A percentile compares a stretch with the other conserved stretches of the same genome.
phyloP scores from a whole-genome alignment of 1,140 invertebrate genomes.

The Argopecten irradians region DNA sequence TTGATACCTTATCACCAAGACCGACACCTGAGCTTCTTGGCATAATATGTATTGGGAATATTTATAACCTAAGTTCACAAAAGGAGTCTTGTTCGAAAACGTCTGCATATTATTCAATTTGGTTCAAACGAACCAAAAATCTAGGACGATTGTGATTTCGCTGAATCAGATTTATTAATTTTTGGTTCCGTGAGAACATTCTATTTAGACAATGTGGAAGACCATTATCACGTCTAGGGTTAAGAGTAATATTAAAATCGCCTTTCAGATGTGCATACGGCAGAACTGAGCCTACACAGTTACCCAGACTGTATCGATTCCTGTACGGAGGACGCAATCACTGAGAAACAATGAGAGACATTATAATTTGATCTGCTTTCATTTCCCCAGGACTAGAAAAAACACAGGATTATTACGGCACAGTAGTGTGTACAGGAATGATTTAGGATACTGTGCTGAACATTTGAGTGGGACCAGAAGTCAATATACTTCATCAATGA shows the following conservation, averaged over 20 bases:
- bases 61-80: no score
- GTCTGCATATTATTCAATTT: not conserved
- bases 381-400: not conserved
- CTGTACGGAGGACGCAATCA: not conserved
- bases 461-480: no score
- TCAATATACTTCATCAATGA: not conserved
- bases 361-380: not conserved
- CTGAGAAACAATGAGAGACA: not conserved
- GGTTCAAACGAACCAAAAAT: not conserved
- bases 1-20: no score
- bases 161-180: not conserved
- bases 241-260: not conserved
- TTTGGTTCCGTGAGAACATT: not conserved
- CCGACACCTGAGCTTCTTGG: no score
- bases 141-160: not conserved
- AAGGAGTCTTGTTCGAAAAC: no score
- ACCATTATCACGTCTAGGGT: slow-evolving; percentile 1
- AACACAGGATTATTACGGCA: not conserved
- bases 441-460: not conserved
- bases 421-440: not conserved
- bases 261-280: not conserved
- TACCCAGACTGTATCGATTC: slow-evolving; percentile 8
- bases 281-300: not conserved
- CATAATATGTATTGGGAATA: no score
- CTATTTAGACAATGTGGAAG: not conserved